Conservation (phyloP, 2,797 vertebrate species). For the Naso thynnoides region DNA sequence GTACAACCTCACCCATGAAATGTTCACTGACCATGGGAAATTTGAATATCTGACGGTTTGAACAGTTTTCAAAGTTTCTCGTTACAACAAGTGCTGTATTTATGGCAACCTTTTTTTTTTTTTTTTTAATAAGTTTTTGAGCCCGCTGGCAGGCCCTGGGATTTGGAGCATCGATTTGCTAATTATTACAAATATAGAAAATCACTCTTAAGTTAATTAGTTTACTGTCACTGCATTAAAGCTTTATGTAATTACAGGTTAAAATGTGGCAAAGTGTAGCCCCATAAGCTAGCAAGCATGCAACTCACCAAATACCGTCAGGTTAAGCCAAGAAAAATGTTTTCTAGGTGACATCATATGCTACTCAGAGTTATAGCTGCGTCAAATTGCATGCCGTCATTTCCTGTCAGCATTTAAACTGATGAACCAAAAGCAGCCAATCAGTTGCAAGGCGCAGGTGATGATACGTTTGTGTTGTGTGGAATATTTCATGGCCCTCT, state of each 20-base stretch:
- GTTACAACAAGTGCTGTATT: too few species aligned
- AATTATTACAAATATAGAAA: not conserved
- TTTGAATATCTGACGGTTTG: too few species aligned
- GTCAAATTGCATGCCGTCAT: conserved; percentile 54
- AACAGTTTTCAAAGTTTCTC: too few species aligned
- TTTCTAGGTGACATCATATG: conserved; percentile 35
- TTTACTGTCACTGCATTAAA: too few species aligned
- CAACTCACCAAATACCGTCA: not conserved
- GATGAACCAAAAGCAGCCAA: conserved; percentile 72
- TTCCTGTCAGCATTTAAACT: conserved; percentile 63
- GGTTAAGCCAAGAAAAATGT: conserved; percentile 24
- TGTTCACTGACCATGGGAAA: too few species aligned
- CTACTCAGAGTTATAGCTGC: conserved; percentile 37
- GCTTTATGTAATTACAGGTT: not conserved
- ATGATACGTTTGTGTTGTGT: conserved; percentile 76
- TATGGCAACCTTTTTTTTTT: too few species aligned
- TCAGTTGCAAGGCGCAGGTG: conserved; percentile 69
- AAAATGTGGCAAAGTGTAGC: not conserved
- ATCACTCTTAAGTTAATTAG: too few species aligned
- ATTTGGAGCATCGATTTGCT: too few species aligned
- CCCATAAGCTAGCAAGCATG: not conserved
- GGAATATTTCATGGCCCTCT: conserved; percentile 72
- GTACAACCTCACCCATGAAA: too few species aligned
- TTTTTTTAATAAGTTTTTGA: too few species aligned
- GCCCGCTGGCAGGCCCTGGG: too few species aligned